Conservation (phyloP, 2,888 invertebrate genomes). For the Andrena fulva region DNA sequence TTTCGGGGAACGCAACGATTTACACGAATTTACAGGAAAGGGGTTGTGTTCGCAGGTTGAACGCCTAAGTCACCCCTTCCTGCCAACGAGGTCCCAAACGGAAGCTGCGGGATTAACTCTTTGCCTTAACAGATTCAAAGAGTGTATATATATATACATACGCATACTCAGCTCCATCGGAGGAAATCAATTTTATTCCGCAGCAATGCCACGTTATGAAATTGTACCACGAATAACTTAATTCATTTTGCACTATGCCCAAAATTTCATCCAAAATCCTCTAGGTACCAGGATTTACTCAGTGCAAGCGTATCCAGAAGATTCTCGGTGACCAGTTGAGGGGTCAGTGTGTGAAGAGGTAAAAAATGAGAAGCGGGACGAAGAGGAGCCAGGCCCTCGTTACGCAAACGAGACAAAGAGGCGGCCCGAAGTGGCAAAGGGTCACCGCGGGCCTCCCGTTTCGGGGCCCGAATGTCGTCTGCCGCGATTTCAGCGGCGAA, state of each 20-base stretch:
- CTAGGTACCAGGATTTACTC: background rate
- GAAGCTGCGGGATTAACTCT: slow-evolving; percentile 5
- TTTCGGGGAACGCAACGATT: slow-evolving; percentile 22
- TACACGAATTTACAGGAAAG: background rate
- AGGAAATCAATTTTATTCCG: too few species aligned
- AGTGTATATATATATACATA: background rate
- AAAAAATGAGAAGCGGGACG: background rate
- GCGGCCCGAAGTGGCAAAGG: slow-evolving; percentile 5
- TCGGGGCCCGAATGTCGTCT: slow-evolving; percentile 56
- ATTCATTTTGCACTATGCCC: too few species aligned
- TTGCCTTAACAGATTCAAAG: background rate
- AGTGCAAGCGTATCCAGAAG: background rate
- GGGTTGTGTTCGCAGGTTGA: slow-evolving; percentile 28
- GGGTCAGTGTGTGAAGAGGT: background rate
- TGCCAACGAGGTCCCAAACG: background rate
- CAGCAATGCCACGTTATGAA: too few species aligned
- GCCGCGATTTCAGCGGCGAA: slow-evolving; percentile 48
- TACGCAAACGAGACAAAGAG: slow-evolving; percentile 28
- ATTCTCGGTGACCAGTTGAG: background rate
- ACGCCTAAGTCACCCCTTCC: slow-evolving; percentile 46
- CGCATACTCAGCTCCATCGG: too few species aligned
- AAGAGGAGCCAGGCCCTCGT: background rate
- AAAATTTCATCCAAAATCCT: background rate
- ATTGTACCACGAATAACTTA: too few species aligned
- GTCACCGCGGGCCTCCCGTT: slow-evolving; percentile 53